phyloP scores from a whole-genome alignment of 2,113 vertebrate species.

The Actenoides hombroni region DNA sequence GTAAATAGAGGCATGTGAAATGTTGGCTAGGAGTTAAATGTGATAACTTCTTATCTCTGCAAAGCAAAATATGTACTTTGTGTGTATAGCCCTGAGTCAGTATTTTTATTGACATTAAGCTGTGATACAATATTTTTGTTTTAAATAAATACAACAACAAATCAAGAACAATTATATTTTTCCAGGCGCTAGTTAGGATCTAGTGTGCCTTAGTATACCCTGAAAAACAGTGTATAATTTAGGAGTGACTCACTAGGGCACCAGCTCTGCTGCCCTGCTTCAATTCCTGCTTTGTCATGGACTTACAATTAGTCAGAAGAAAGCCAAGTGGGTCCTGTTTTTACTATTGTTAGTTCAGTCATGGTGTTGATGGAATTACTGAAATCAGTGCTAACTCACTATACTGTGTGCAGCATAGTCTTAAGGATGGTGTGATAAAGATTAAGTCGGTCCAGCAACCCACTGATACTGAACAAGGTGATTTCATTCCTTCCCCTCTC shows the following conservation, averaged over 20 bases:
- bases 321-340: not conserved
- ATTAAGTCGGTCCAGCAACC: not conserved
- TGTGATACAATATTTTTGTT: slow-evolving; percentile 14
- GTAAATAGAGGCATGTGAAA: not conserved
- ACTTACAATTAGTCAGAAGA: not conserved
- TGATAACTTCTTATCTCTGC: not conserved
- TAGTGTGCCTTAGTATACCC: not conserved
- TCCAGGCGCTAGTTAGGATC: slow-evolving; percentile 8
- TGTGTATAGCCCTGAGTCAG: slow-evolving; percentile 15
- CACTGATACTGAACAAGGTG: not conserved
- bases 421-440: not conserved
- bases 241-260: slow-evolving; percentile 12
- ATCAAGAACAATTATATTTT: slow-evolving; percentile 18
- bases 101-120: slow-evolving; percentile 35
- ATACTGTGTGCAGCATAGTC: not conserved
- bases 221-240: not conserved
- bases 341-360: not conserved
- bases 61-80: slow-evolving; percentile 24
- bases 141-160: not conserved
- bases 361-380: not conserved
- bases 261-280: not conserved
- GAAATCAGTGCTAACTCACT: not conserved
- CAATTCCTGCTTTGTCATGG: not conserved
- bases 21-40: not conserved
- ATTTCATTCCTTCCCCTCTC: not conserved